phyloP scores from a whole-genome alignment of 2,888 invertebrate species.

The Brenthis ino region DNA sequence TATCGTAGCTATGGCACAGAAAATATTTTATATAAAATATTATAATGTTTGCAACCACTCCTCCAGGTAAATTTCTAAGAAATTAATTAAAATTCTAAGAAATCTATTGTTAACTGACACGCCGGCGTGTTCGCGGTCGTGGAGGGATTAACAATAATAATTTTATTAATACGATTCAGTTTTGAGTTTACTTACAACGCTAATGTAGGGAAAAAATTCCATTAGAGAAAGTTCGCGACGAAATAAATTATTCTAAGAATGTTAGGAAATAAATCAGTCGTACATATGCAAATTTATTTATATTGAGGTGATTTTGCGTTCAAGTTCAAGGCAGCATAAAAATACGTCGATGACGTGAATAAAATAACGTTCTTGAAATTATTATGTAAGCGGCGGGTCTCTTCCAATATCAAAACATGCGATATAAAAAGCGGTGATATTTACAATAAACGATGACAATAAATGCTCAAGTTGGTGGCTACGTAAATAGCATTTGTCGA shows the following conservation, averaged over 20 bases:
- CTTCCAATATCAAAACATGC: too few relatives aligned
- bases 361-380: conserved; percentile 19
- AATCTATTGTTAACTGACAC: too few relatives aligned
- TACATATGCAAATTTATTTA: conserved; percentile 34
- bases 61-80: too few relatives aligned
- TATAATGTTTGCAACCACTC: too few relatives aligned
- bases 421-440: too few relatives aligned
- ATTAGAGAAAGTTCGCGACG: conserved; percentile 17
- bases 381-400: conserved; percentile 6
- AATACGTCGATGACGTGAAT: conserved; percentile 44
- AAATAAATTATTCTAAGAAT: conserved; percentile 3
- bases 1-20: background rate
- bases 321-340: conserved; percentile 59
- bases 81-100: too few relatives aligned
- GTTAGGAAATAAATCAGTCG: conserved; percentile 24
- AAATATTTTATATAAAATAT: background rate
- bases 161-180: too few relatives aligned
- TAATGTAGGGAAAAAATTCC: conserved; percentile 4
- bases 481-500: background rate
- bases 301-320: conserved; percentile 40
- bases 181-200: too few relatives aligned
- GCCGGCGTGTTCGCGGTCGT: too few relatives aligned
- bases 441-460: too few relatives aligned
- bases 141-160: too few relatives aligned
- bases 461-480: too few relatives aligned